Conservation (phyloP, 2,888 invertebrate species). For the Cacoxenus indagator region DNA sequence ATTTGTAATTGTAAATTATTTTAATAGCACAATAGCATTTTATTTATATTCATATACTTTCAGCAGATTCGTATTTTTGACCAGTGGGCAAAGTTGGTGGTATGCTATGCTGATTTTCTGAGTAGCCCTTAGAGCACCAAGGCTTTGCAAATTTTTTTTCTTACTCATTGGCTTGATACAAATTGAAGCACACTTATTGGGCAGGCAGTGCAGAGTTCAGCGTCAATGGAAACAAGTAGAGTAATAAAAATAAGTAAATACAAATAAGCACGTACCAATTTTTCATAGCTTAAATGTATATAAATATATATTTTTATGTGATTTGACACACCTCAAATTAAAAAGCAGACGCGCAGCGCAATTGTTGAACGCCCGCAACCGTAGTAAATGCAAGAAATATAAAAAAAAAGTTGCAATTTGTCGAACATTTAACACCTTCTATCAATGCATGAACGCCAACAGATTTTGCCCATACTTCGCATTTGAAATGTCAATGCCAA, state of each 20-base stretch:
- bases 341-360: too few relatives aligned
- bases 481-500: slow-evolving; percentile 41
- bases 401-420: background rate
- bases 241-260: too few relatives aligned
- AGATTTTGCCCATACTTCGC: background rate
- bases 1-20: slow-evolving; percentile 12
- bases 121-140: background rate
- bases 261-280: too few relatives aligned
- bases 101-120: background rate
- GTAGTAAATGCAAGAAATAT: too few relatives aligned
- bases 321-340: too few relatives aligned
- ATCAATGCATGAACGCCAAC: background rate
- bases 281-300: too few relatives aligned
- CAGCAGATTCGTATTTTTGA: background rate
- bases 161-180: too few relatives aligned
- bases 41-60: background rate
- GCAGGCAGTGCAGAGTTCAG: background rate
- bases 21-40: background rate
- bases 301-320: too few relatives aligned
- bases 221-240: too few relatives aligned
- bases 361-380: too few relatives aligned
- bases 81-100: background rate
- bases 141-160: background rate
- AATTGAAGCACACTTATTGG: background rate
- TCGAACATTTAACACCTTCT: slow-evolving; percentile 4